Evolutionary conservation across 2,797 vertebrate genomes (phyloP), one percentile per base, ranked within the genome.

Genomic region (Falco concolor): DNA sequence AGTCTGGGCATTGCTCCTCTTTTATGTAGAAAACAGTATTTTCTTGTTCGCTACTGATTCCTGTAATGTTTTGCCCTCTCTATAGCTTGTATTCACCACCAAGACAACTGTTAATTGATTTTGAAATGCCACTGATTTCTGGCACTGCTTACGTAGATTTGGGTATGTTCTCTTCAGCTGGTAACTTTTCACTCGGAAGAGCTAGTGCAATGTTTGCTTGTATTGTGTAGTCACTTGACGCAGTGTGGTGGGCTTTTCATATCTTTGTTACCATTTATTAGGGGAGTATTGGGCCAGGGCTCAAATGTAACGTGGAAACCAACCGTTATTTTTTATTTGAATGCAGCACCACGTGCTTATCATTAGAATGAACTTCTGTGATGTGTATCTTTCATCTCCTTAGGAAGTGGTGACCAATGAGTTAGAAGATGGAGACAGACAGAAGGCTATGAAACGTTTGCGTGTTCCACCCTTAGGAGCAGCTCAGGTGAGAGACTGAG

Each of bases 391-490:
- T 75, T 75, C 96, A 30, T 98, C 50, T 96, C 83, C 76, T 82
- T 96, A 99, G 99, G 98, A 98, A 8, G 97, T 99, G 97, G 99
- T 99, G 90, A 99, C 99, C 74, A 99, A 99, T 70, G 99, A 99
- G 97, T 95, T 99, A 97, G 99, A 99, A 97, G 99, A 99, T 59
- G 99, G 99, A 20, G 99, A 99, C 97, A 98, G 99, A 92, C 99
- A 99, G 98, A 99, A 98, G 97, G 99, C 99, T 91, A 99, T 99
- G 99, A 99, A 99, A 97, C 98, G 99, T 78, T 98, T 99, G 81
- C 98, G 99, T 95, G 99, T 99, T 6, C 99, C 99, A 80, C 99
- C 99, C 13, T 98, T 99, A 82, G 99, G 99, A 97, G 99, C 99
- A 92, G 99, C 99, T 95, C 99, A 99, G 98, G 99, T 99, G 87